Evolutionary conservation across 2,888 invertebrate species (phyloP).

Genomic region (Protonemura montana): DNA sequence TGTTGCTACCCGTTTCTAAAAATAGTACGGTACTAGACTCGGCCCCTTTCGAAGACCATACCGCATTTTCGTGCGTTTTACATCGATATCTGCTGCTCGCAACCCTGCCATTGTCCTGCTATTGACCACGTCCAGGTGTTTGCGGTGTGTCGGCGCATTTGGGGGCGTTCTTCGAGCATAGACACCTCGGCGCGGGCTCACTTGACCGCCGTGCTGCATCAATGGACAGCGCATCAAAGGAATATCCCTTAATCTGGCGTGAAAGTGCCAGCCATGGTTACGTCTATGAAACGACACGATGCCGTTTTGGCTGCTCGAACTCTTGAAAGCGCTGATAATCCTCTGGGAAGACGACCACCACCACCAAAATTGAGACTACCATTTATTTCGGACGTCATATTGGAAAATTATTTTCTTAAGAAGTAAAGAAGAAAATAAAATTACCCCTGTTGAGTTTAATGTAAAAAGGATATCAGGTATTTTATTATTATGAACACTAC

Average conservation of each 20-base stretch:
- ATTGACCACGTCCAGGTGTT: constrained; percentile 26
- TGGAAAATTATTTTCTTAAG: no score
- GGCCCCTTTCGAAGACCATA: background rate
- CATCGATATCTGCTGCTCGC: background rate
- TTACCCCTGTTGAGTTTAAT: no score
- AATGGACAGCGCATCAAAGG: background rate
- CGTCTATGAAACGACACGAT: background rate
- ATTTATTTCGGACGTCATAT: no score
- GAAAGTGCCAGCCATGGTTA: background rate
- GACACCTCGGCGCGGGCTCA: background rate
- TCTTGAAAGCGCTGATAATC: no score
- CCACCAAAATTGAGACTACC: no score
- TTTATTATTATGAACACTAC: no score
- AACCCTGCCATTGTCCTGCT: background rate
- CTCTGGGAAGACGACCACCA: no score
- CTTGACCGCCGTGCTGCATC: constrained; percentile 24
- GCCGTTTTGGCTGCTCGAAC: background rate
- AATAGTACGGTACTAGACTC: background rate
- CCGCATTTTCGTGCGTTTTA: background rate
- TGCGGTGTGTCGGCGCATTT: background rate
- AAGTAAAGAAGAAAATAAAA: no score
- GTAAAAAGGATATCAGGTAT: no score
- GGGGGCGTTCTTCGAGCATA: constrained; percentile 19
- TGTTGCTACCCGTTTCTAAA: no score
- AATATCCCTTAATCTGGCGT: constrained; percentile 22